phyloP scores from a whole-genome alignment of 1,140 invertebrate species.

The Nephotettix cincticeps region DNA sequence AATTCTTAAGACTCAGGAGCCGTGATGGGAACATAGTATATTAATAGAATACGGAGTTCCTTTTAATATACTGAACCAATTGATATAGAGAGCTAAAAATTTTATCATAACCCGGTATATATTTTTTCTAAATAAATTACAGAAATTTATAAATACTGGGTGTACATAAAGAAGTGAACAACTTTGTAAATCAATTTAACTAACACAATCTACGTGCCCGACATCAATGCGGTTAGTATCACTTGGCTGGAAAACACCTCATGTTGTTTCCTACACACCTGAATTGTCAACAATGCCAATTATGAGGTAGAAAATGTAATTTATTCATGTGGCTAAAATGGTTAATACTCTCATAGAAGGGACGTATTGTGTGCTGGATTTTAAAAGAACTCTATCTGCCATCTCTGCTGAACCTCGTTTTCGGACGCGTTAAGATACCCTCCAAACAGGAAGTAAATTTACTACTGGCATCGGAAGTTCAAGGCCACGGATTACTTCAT shows the following conservation, averaged over 20 bases:
- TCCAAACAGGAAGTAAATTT: neutral
- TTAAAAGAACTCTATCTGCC: conserved; percentile 6
- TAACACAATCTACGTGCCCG: neutral
- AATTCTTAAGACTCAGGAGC: too few species aligned
- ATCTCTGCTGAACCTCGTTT: neutral
- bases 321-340: neutral
- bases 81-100: too few species aligned
- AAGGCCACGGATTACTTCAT: neutral
- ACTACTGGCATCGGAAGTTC: neutral
- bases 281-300: neutral
- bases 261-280: neutral
- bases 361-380: conserved; percentile 13
- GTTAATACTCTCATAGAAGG: conserved; percentile 7
- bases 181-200: conserved; percentile 15
- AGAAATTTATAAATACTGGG: too few species aligned
- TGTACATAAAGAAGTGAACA: conserved; percentile 1
- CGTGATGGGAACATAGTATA: too few species aligned
- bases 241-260: neutral
- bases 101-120: too few species aligned
- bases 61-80: too few species aligned
- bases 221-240: conserved; percentile 4
- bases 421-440: conserved; percentile 4
- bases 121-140: too few species aligned
- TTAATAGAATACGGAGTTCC: too few species aligned
- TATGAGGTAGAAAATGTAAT: neutral